Base-by-base conservation (phyloP, 2,113 vertebrate species). In the rat (Rattus norvegicus) region DNA sequence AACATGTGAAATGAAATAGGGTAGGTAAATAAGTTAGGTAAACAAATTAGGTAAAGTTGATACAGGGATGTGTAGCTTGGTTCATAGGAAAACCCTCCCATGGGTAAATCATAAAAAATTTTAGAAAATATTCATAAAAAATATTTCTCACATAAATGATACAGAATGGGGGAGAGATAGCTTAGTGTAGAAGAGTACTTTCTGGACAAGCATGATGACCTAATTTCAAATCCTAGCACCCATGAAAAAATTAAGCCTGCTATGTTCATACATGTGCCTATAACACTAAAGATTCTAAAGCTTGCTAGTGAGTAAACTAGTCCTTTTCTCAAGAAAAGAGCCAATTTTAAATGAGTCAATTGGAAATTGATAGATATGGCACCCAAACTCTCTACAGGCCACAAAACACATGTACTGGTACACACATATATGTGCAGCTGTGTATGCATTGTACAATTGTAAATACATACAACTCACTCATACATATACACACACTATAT, bases 221-320 rank as follows among this genome's bases (percentile, higher is more conserved):
- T 43, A 63, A 84, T 63, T 63, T 43, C 56, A 63, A 43, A 28
- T 63, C 39, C 59, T 30, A 65, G 14, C 24, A 30, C 26, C 7
- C n/a, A 65, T 30, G 49, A 22, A 88, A 22, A 36, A 6, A 72
- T 12, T 17, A 88, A 70, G 33, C 3, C 47, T 54, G 47, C 12
- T 1, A 17, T 56, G 36, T 26, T 39, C 16, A 28, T 30, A 36
- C 1, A n/a, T n/a, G 1, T 52, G 24, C 13, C 10, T 56, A n/a
- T 30, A 56, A 39, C 36, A n/a, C 52, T 56, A 56, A 36, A 26
- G 9, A 67, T 19, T 19, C 30, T 43, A 36, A 26, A 9, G 63
- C 11, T 49, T 33, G 2, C 17, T 7, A 5, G 9, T 11, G 49
- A 10, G 9, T 20, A 67, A 33, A 5, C 0, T 67, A 86, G 4